Base-by-base conservation (phyloP, 2,797 vertebrate species). In the Tokudaia tokunoshimensis region DNA sequence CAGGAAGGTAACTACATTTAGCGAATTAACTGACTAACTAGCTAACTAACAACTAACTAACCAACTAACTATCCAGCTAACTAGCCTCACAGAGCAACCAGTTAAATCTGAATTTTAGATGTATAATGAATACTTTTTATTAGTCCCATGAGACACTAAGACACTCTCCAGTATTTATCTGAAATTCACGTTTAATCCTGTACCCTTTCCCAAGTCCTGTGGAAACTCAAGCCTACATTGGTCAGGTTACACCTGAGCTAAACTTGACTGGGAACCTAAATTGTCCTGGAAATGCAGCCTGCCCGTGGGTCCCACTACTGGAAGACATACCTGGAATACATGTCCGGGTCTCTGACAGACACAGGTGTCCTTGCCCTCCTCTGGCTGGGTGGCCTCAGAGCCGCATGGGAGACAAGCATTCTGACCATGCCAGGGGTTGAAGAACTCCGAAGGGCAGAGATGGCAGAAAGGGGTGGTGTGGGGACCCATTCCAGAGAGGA, bases 271-370 rank as follows among this genome's bases (percentile, higher is more conserved):
- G 13, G 80, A 55, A 84, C 67, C 50, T 24, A 63, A 87, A 72
- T 31, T 74, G 76, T 70, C 41, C 34, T 37, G 93, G 52, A 80
- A 47, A n/a, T 12, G 57, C 61, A 96, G 75, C 47, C 19, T 47
- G 78, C n/a, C 57, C 34, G 1, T 93, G 74, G 55, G 57, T 34
- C 63, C 57, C 57, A 4, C 78, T 4, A 5, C 55, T 59, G 41
- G 92, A 87, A 31, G 55, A 94, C 55, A 11, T 97, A 99, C 99
- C 99, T 99, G 99, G 96, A 99, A 99, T 31, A 97, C 97, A 59
- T 98, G 98, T 1, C 99, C 99, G 12, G 98, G 97, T 74, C 98
- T 98, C 0, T 44, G 97, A 87, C 99, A 99, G 93, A 98, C 22
- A 0, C 99, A 99, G 0, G 96, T 98, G 17, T 98, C 98, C 96